Conservation (phyloP, 1,140 invertebrate genomes). For the Diploscapter pachys region DNA sequence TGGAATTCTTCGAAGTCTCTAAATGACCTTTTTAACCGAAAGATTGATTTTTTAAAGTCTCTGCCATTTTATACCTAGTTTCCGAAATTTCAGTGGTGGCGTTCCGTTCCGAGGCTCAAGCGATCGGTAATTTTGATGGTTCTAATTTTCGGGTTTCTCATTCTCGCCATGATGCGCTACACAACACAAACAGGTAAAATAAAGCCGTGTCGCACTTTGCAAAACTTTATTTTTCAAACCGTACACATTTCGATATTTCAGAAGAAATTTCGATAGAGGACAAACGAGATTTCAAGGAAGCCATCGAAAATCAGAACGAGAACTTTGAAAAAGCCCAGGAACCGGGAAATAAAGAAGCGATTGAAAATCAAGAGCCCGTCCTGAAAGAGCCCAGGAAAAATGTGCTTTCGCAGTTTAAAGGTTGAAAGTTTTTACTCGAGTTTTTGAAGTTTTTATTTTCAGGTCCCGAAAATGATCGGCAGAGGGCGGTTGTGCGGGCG, state of each 20-base stretch:
- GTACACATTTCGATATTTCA: no score
- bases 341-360: no score
- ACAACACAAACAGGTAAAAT: not conserved
- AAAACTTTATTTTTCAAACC: not conserved
- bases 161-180: not conserved
- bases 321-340: no score
- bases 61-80: not conserved
- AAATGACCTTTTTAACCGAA: no score
- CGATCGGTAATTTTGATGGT: not conserved
- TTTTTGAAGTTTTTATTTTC: not conserved
- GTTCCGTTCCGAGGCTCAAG: constrained; percentile 1
- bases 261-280: no score
- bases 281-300: no score
- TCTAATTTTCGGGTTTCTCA: not conserved
- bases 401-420: not conserved
- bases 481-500: constrained; percentile 76
- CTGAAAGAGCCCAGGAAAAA: no score
- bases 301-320: no score
- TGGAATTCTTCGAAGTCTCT: no score
- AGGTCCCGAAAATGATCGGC: constrained; percentile 75
- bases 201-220: not conserved
- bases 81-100: constrained; percentile 12
- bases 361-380: no score
- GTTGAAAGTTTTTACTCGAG: not conserved
- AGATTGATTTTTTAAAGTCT: no score